Conservation (phyloP, 2,113 vertebrate genomes). For the Xyliphius kryptos region DNA sequence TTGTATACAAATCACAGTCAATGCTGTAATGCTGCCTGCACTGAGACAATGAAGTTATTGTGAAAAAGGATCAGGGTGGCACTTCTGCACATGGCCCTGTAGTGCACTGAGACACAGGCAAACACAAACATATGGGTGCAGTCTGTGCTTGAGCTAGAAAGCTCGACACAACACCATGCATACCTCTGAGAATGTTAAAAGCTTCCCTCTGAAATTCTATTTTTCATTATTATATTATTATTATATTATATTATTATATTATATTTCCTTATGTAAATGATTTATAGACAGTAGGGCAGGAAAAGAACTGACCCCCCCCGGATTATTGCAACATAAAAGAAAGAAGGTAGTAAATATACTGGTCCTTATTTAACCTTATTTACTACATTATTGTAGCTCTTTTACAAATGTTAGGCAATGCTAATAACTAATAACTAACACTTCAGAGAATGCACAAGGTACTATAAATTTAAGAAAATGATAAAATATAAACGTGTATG, state of each 20-base stretch:
- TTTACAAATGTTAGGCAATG: no score
- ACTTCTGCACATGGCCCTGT: constrained; percentile 30
- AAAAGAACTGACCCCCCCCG: neutral
- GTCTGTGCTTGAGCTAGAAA: constrained; percentile 12
- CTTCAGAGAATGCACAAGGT: neutral
- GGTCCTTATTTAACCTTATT: neutral
- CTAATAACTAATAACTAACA: no score
- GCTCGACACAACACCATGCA: constrained; percentile 4
- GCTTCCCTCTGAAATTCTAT: neutral
- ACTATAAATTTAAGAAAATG: constrained; percentile 1
- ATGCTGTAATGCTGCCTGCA: constrained; percentile 18
- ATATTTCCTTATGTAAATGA: constrained; percentile 8
- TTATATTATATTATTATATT: no score
- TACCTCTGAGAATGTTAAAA: constrained; percentile 3
- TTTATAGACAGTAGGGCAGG: constrained; percentile 8
- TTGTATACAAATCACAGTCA: constrained; percentile 36
- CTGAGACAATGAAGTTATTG: constrained; percentile 32
- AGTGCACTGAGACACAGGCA: constrained; percentile 17
- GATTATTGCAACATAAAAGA: constrained; percentile 6
- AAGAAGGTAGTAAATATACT: neutral
- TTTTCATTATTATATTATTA: constrained; percentile 4
- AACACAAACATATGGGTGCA: constrained; percentile 24
- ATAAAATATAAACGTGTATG: constrained; percentile 26
- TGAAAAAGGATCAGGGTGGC: constrained; percentile 29
- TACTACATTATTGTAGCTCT: no score